Percentiles rank a stretch among this genome's conserved stretches.
These are phyloP conservation scores for Paratrypauchen microcephalus DNA, from an alignment of 2,797 vertebrate genomes.

Conservation along the genomic window DNA sequence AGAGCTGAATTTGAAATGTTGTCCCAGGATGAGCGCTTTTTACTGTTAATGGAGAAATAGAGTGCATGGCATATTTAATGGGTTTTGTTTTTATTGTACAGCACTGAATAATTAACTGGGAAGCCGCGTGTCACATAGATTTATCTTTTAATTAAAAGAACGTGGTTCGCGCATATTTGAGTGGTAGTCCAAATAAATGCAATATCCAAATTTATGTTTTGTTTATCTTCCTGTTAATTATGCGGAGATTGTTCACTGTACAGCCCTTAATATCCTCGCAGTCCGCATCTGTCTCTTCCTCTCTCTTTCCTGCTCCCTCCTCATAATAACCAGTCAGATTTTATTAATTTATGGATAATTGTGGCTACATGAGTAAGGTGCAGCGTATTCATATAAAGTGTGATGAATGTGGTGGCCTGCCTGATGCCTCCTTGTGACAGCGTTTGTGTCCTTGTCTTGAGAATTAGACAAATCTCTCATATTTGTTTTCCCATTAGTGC, in stretches of 20 bases:
- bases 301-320: constrained; percentile 46
- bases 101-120: constrained; percentile 99
- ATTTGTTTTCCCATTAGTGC: constrained; percentile 62
- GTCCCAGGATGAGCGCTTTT: constrained; percentile 94
- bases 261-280: constrained; percentile 81
- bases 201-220: constrained; percentile 99
- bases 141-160: constrained; percentile 99
- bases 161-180: constrained; percentile 99
- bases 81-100: constrained; percentile 99
- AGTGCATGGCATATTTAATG: constrained; percentile 99
- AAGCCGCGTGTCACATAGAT: constrained; percentile 99
- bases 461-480: constrained; percentile 63
- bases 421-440: constrained; percentile 56
- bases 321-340: constrained; percentile 90
- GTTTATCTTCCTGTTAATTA: constrained; percentile 99
- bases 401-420: constrained; percentile 58
- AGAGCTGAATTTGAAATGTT: constrained; percentile 86
- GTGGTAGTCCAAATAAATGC: constrained; percentile 99
- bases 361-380: constrained; percentile 73
- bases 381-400: constrained; percentile 68
- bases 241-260: constrained; percentile 98
- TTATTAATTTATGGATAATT: constrained; percentile 83
- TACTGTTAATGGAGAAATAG: constrained; percentile 99
- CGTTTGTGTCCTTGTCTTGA: constrained; percentile 49
- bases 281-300: constrained; percentile 49